A percentile compares a stretch with the other conserved stretches of the same genome.
phyloP scores from a whole-genome alignment of 2,113 vertebrate genomes.

The Anoura caudifer region DNA sequence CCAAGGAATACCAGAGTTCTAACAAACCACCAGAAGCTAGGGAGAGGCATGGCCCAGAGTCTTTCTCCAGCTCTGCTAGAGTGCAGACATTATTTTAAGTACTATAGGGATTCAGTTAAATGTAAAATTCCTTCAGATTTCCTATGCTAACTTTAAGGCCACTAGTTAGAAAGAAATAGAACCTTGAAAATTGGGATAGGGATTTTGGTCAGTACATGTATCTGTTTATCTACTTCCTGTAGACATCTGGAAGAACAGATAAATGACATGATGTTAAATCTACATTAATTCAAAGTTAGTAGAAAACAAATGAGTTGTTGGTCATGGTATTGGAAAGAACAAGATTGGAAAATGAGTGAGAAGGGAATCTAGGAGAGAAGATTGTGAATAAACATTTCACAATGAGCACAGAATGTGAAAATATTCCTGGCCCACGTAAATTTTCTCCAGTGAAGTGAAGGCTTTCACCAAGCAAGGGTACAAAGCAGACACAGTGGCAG shows the following conservation, averaged over 20 bases:
- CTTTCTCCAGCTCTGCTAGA: neutral
- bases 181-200: neutral
- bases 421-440: constrained; percentile 6
- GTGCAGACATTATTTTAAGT: neutral
- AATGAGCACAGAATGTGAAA: neutral
- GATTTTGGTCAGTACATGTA: neutral
- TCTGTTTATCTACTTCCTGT: neutral
- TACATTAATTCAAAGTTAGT: neutral
- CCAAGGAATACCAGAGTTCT: neutral
- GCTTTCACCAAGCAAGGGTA: neutral
- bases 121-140: neutral
- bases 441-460: neutral
- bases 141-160: neutral
- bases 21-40: neutral
- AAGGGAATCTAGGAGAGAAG: neutral
- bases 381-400: neutral
- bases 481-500: neutral
- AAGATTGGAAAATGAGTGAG: neutral
- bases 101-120: neutral
- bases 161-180: neutral
- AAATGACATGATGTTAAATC: neutral
- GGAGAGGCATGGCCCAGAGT: neutral
- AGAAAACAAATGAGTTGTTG: neutral
- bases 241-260: neutral
- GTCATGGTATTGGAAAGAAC: neutral